Evolutionary conservation across 2,797 vertebrate species (phyloP).

Genomic region (Tachyglossus aculeatus): DNA sequence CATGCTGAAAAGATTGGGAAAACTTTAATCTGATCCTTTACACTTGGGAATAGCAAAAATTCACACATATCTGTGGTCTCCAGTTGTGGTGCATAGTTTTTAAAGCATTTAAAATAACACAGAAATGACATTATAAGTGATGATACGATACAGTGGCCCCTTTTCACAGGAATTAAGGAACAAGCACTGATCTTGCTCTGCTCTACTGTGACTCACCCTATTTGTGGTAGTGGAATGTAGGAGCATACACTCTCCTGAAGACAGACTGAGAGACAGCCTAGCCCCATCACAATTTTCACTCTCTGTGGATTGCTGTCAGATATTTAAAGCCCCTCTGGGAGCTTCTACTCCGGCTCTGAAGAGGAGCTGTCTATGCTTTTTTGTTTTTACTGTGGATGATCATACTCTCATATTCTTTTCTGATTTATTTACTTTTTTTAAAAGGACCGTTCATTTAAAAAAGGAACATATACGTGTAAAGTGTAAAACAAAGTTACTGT

Average conservation of each 20-base stretch:
- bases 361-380: too few relatives aligned
- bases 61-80: constrained; percentile 32
- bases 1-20: constrained; percentile 62
- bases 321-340: background rate
- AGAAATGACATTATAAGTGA: constrained; percentile 25
- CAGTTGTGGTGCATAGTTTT: constrained; percentile 5
- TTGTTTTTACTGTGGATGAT: too few relatives aligned
- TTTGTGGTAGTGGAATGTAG: too few relatives aligned
- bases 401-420: too few relatives aligned
- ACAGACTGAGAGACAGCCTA: background rate
- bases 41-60: constrained; percentile 57
- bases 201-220: background rate
- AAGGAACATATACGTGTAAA: too few relatives aligned
- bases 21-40: constrained; percentile 58
- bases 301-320: background rate
- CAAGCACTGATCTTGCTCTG: background rate
- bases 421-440: too few relatives aligned
- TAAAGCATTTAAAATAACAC: background rate
- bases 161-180: background rate
- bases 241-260: background rate
- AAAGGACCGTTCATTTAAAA: too few relatives aligned
- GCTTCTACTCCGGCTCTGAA: constrained; percentile 2
- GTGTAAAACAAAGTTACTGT: too few relatives aligned
- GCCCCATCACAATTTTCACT: background rate
- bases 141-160: background rate